Base-by-base conservation (phyloP, 1,140 invertebrate species). In the Musca vetustissima region DNA sequence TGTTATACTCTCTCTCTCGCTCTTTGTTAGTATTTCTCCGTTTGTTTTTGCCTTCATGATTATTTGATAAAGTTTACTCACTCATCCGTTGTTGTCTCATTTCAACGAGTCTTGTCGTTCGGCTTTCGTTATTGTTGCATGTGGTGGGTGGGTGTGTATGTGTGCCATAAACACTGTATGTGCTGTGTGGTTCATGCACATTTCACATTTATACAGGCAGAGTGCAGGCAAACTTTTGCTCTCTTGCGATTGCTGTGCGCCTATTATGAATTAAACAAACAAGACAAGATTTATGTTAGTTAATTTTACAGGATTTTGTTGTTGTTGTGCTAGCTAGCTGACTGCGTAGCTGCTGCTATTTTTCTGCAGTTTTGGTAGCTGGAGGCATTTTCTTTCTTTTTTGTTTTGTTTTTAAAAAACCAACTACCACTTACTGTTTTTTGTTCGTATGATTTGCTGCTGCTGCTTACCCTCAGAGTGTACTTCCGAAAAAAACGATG, bases 231-330 rank as follows among this genome's bases (percentile, higher is more conserved):
- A 28, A 28, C 11, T 32, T 24, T 59, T 43, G 4, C 57, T 36
- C 57, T 36, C 28, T 36, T 43, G 28, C 14, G 17, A 19, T 19
- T 61, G 36, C 57, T 61, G 57, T 61, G 57, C 57, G 57, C 57
- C 57, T 61, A 32, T 22, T 50, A 49, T 24, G 64, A 65, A 65
- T 65, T 65, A 49, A 49, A 65, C 64, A 65, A 49, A 65, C 64
- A 65, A 48, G 24, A 65, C 43, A 49, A 49, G 25, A 25, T 65
- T 65, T 50, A 65, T 65, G 43, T 65, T 65, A 22, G 64, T 49
- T 65, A 65, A 24, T 49, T 65, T 24, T 50, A 24, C 50, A 24
- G 17, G 50, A 21, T 65, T 65, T 25, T 3, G 13, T 64, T 47
- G 36, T 43, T 49, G 36, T 64, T 36, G 55, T 28, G n/a, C 4